Conservation (phyloP, 2,888 invertebrate genomes). For the Diogma glabrata region DNA sequence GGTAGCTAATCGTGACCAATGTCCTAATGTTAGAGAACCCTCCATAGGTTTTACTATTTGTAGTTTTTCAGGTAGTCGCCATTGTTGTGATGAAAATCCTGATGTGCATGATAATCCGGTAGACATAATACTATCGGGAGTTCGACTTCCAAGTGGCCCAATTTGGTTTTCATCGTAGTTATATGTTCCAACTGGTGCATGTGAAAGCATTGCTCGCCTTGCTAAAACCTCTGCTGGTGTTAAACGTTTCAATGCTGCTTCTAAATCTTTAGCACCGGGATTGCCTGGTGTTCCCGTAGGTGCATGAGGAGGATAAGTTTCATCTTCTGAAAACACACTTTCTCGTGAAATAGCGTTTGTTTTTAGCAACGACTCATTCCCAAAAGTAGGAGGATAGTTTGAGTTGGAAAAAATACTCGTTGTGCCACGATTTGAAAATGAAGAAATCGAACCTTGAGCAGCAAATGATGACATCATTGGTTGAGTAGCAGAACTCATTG, state of each 20-base stretch:
- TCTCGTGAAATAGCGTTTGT: slow-evolving; percentile 30
- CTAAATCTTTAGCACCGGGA: slow-evolving; percentile 85
- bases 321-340: slow-evolving; percentile 51
- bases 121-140: slow-evolving; percentile 73
- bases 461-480: slow-evolving; percentile 45
- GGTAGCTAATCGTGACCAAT: slow-evolving; percentile 90
- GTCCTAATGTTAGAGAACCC: slow-evolving; percentile 84
- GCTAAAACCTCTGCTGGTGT: slow-evolving; percentile 73
- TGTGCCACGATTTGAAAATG: slow-evolving; percentile 20
- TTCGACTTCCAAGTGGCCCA: slow-evolving; percentile 52
- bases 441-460: slow-evolving; percentile 26
- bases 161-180: slow-evolving; percentile 40
- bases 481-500: slow-evolving; percentile 37
- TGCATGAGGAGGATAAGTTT: slow-evolving; percentile 37
- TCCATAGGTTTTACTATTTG: slow-evolving; percentile 89
- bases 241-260: slow-evolving; percentile 71
- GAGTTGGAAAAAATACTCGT: slow-evolving; percentile 21
- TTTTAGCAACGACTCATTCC: slow-evolving; percentile 26
- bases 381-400: slow-evolving; percentile 23
- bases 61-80: slow-evolving; percentile 77
- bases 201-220: slow-evolving; percentile 60
- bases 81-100: slow-evolving; percentile 35
- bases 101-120: slow-evolving; percentile 42
- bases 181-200: slow-evolving; percentile 52
- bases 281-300: slow-evolving; percentile 68